phyloP scores from a whole-genome alignment of 2,888 invertebrate species.

The Harpalus rubripes region DNA sequence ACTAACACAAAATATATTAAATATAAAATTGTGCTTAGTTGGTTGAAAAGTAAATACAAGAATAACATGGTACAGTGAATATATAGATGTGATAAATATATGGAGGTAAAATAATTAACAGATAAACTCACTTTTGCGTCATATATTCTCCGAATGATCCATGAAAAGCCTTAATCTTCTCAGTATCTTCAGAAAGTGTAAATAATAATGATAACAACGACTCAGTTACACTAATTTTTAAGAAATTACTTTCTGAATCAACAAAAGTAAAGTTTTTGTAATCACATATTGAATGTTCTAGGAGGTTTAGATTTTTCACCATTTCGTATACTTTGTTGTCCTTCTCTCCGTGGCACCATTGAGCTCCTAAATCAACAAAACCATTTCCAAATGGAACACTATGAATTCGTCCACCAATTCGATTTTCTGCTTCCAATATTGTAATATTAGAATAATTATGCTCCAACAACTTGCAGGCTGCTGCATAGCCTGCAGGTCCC shows the following conservation, averaged over 20 bases:
- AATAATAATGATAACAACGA: slow-evolving; percentile 9
- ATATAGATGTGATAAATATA: not conserved
- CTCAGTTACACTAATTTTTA: slow-evolving; percentile 19
- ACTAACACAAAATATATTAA: too few species aligned
- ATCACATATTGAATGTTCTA: slow-evolving; percentile 75
- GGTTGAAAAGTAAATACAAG: not conserved
- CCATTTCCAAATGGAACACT: slow-evolving; percentile 71
- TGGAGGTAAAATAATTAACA: not conserved
- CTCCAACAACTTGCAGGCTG: slow-evolving; percentile 78
- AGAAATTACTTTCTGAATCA: slow-evolving; percentile 52
- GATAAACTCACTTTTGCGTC: slow-evolving; percentile 48
- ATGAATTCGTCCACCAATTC: slow-evolving; percentile 75
- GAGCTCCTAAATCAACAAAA: slow-evolving; percentile 74
- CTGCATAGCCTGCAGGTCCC: slow-evolving; percentile 81
- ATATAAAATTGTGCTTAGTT: not conserved
- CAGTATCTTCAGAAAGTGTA: slow-evolving; percentile 25
- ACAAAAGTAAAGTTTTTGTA: slow-evolving; percentile 37
- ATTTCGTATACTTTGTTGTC: slow-evolving; percentile 74
- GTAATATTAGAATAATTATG: slow-evolving; percentile 77
- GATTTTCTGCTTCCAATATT: slow-evolving; percentile 76
- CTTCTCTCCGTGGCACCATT: slow-evolving; percentile 76
- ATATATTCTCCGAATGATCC: slow-evolving; percentile 58
- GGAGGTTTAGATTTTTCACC: slow-evolving; percentile 73
- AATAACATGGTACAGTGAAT: not conserved
- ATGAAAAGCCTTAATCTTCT: slow-evolving; percentile 28